These are phyloP conservation scores for Tanypteryx hageni DNA, from an alignment of 2,888 invertebrate genomes.

Conservation along the genomic window DNA sequence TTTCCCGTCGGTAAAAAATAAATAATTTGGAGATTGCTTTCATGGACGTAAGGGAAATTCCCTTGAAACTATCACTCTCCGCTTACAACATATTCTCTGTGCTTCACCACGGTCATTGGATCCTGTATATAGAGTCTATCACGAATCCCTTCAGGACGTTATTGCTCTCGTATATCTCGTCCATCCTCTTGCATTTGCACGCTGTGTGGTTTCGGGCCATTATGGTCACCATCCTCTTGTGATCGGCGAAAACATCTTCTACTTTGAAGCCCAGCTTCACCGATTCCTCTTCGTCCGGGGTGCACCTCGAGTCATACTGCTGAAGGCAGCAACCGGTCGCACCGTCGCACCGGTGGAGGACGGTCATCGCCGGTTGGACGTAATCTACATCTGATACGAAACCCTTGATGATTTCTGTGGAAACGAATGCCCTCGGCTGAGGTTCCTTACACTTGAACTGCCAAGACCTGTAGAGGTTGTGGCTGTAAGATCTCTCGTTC, in stretches of 20 bases:
- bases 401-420: background rate
- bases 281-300: background rate
- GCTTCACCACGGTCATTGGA: too few relatives aligned
- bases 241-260: background rate
- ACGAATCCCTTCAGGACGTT: background rate
- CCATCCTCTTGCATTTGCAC: background rate
- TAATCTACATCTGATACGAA: background rate
- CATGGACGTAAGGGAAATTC: too few relatives aligned
- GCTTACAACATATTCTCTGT: too few relatives aligned
- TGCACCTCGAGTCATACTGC: background rate
- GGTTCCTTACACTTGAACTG: conserved; percentile 32
- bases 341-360: conserved; percentile 22
- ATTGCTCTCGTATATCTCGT: background rate
- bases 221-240: background rate
- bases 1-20: too few relatives aligned
- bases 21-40: too few relatives aligned
- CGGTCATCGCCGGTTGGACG: conserved; percentile 27
- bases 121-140: too few relatives aligned
- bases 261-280: conserved; percentile 35
- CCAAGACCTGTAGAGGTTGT: background rate
- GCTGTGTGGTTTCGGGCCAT: conserved; percentile 1
- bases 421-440: background rate
- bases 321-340: conserved; percentile 15
- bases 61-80: too few relatives aligned
- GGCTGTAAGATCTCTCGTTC: background rate